phyloP scores from a whole-genome alignment of 2,888 invertebrate species.

The Agriotes lineatus region DNA sequence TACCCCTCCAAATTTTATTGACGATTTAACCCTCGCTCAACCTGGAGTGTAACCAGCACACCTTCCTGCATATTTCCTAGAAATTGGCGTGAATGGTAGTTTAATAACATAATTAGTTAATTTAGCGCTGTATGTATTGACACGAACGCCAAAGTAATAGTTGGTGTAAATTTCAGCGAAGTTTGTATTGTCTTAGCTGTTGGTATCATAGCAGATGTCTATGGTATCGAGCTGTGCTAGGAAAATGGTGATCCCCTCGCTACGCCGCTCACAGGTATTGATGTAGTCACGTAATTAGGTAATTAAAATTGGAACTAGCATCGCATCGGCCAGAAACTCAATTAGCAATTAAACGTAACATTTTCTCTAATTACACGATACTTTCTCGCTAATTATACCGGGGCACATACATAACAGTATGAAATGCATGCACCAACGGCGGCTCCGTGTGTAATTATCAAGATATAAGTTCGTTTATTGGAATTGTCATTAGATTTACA shows the following conservation, averaged over 20 bases:
- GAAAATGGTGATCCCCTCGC: constrained; percentile 17
- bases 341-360: constrained; percentile 70
- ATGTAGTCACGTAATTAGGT: constrained; percentile 69
- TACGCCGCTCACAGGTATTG: constrained; percentile 36
- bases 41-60: no score
- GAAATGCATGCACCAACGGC: constrained; percentile 31
- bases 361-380: constrained; percentile 69
- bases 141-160: not conserved
- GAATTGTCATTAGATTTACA: constrained; percentile 51
- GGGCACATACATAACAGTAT: constrained; percentile 36
- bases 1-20: no score
- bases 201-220: constrained; percentile 2
- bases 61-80: no score
- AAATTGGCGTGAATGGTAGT: no score
- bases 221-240: constrained; percentile 13
- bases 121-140: no score
- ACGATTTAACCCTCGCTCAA: no score
- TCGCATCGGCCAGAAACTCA: constrained; percentile 68
- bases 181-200: constrained; percentile 9
- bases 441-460: constrained; percentile 42
- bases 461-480: constrained; percentile 47
- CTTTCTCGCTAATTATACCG: constrained; percentile 67
- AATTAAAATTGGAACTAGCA: constrained; percentile 69
- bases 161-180: not conserved
- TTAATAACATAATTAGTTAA: no score